Percentiles rank a stretch among this genome's conserved stretches.
Evolutionary conservation across 53 echinoderm and acorn worm species (phyloP).

Genomic region (Pentamera pediparva): DNA sequence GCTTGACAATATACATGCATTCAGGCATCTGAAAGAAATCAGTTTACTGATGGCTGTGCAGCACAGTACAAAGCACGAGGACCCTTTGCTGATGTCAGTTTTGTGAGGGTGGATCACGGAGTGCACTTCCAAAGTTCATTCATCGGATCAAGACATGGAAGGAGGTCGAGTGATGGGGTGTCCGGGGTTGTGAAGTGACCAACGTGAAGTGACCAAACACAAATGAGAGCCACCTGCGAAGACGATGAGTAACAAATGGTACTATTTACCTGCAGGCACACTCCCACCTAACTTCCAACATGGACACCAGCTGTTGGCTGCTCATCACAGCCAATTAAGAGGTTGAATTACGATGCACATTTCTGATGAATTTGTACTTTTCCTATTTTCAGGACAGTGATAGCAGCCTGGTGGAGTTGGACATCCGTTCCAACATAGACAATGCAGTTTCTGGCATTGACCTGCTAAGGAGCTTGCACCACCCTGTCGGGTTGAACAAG

Average conservation of each 20-base stretch:
- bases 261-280: constrained; percentile 5
- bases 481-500: too few relatives aligned
- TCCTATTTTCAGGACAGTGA: too few relatives aligned
- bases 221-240: not conserved
- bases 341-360: too few relatives aligned
- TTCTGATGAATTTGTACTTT: too few relatives aligned
- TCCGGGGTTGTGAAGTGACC: not conserved
- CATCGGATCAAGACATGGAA: constrained; percentile 28
- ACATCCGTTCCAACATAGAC: too few relatives aligned
- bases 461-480: too few relatives aligned
- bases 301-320: not conserved
- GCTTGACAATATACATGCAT: too few relatives aligned
- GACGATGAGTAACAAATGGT: not conserved
- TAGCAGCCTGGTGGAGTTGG: too few relatives aligned
- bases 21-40: constrained; percentile 1
- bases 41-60: constrained; percentile 22
- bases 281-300: not conserved
- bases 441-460: too few relatives aligned
- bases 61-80: constrained; percentile 23
- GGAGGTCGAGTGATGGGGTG: constrained; percentile 28
- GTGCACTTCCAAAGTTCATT: not conserved
- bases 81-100: constrained; percentile 23
- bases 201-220: not conserved
- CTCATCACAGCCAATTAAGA: not conserved
- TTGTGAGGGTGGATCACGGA: constrained; percentile 1